A percentile compares a stretch with the other conserved stretches of the same genome.
phyloP scores from a whole-genome alignment of 2,888 invertebrate species.

The Gandaritis pyraliata region DNA sequence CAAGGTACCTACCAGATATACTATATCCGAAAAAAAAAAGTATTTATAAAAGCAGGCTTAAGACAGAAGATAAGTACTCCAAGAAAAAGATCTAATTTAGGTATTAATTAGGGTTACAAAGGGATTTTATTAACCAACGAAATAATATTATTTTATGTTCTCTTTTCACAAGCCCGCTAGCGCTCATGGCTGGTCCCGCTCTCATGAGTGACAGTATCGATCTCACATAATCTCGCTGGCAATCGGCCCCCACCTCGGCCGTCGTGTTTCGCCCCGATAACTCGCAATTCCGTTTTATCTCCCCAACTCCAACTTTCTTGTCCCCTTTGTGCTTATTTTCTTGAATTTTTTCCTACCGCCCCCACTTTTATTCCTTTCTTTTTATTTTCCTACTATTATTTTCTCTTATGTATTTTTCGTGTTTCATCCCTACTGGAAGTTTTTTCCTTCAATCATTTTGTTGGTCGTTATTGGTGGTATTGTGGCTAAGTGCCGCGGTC shows the following conservation, averaged over 20 bases:
- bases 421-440: constrained; percentile 72
- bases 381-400: constrained; percentile 81
- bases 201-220: constrained; percentile 80
- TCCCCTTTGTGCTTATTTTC: constrained; percentile 83
- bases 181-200: constrained; percentile 40
- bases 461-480: constrained; percentile 77
- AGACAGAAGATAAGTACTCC: too few species aligned
- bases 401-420: constrained; percentile 81
- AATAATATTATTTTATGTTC: too few species aligned
- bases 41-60: too few species aligned
- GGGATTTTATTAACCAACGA: too few species aligned
- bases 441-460: constrained; percentile 76
- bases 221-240: constrained; percentile 76
- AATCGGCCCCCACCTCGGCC: constrained; percentile 70
- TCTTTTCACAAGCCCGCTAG: too few species aligned
- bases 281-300: constrained; percentile 84
- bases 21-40: too few species aligned
- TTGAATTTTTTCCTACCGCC: constrained; percentile 75
- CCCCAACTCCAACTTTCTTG: constrained; percentile 74
- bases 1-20: too few species aligned
- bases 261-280: constrained; percentile 79
- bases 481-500: constrained; percentile 73
- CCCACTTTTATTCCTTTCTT: constrained; percentile 78
- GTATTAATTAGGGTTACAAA: too few species aligned
- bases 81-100: too few species aligned